Percentiles rank a stretch among this genome's conserved stretches.
phyloP scores from a whole-genome alignment of 2,797 vertebrate genomes.

The Chloroceryle inda region DNA sequence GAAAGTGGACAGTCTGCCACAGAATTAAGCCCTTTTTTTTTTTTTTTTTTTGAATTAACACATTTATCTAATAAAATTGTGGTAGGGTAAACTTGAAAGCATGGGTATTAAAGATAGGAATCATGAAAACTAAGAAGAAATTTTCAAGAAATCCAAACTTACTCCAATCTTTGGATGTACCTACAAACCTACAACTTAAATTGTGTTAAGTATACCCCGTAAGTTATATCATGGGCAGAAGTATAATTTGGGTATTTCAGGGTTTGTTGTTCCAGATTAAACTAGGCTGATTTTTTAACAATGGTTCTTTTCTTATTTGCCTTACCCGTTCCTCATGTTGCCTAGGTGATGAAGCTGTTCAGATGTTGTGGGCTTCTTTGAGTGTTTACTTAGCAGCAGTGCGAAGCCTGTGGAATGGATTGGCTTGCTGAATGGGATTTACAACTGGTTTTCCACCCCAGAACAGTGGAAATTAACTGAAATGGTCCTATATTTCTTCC shows the following conservation, averaged over 20 bases:
- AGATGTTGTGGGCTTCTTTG: background rate
- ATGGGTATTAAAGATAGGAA: background rate
- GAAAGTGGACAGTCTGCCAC: background rate
- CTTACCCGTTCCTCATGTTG: background rate
- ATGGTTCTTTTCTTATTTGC: constrained; percentile 4
- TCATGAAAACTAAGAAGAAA: background rate
- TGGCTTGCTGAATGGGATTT: background rate
- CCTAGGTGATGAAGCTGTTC: background rate
- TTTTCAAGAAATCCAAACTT: background rate
- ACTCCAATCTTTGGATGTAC: background rate
- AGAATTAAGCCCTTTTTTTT: background rate
- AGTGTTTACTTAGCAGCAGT: constrained; percentile 17
- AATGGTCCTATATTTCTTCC: background rate
- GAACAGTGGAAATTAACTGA: background rate
- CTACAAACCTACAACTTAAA: background rate
- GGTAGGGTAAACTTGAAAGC: background rate
- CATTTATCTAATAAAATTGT: background rate
- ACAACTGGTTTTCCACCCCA: background rate
- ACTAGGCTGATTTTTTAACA: background rate
- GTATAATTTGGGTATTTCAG: background rate
- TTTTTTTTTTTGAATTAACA: background rate
- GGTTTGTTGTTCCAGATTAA: background rate
- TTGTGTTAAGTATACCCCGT: background rate
- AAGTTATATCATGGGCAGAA: background rate
- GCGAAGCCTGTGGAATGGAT: background rate